A percentile compares a stretch with the other conserved stretches of the same genome.
Evolutionary conservation across 2,797 vertebrate genomes (phyloP).

Genomic region (Molossus alvarezi): DNA sequence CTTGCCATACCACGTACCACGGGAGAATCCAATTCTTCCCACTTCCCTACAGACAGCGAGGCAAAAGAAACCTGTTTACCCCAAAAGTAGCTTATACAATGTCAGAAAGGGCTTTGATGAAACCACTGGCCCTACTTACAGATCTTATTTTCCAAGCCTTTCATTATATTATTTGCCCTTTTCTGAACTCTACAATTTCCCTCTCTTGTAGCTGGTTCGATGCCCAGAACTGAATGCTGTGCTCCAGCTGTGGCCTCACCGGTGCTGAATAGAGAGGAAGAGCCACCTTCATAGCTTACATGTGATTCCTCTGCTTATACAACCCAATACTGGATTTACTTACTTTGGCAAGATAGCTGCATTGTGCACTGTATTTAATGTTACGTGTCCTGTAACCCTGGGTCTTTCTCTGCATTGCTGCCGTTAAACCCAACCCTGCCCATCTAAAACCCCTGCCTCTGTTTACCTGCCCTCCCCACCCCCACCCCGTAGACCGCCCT

Average conservation of each 20-base stretch:
- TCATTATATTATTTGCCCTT: slow-evolving; percentile 86
- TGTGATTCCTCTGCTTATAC: slow-evolving; percentile 88
- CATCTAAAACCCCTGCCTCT: slow-evolving; percentile 82
- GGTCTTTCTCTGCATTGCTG: slow-evolving; percentile 87
- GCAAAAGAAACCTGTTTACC: slow-evolving; percentile 56
- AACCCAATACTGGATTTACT: slow-evolving; percentile 87
- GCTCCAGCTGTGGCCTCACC: slow-evolving; percentile 88
- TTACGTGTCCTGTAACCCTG: slow-evolving; percentile 87
- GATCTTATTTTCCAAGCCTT: slow-evolving; percentile 86
- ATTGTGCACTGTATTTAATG: slow-evolving; percentile 87
- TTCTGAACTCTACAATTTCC: slow-evolving; percentile 89
- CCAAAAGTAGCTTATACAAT: slow-evolving; percentile 33
- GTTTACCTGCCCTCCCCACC: slow-evolving; percentile 68
- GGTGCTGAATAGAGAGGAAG: slow-evolving; percentile 87
- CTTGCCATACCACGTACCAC: background rate
- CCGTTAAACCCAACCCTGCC: slow-evolving; percentile 81
- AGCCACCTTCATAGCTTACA: slow-evolving; percentile 88
- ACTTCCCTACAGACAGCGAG: slow-evolving; percentile 57
- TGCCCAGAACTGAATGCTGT: slow-evolving; percentile 88
- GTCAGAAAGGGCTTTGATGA: slow-evolving; percentile 81
- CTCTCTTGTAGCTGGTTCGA: slow-evolving; percentile 89
- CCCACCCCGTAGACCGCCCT: slow-evolving; percentile 34
- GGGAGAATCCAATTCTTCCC: slow-evolving; percentile 64
- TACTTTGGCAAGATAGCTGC: slow-evolving; percentile 87
- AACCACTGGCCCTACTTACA: slow-evolving; percentile 82